Percentiles rank a stretch among this genome's conserved stretches.
Evolutionary conservation across 2,888 invertebrate species (phyloP).

Genomic region (Parnassius orleans): DNA sequence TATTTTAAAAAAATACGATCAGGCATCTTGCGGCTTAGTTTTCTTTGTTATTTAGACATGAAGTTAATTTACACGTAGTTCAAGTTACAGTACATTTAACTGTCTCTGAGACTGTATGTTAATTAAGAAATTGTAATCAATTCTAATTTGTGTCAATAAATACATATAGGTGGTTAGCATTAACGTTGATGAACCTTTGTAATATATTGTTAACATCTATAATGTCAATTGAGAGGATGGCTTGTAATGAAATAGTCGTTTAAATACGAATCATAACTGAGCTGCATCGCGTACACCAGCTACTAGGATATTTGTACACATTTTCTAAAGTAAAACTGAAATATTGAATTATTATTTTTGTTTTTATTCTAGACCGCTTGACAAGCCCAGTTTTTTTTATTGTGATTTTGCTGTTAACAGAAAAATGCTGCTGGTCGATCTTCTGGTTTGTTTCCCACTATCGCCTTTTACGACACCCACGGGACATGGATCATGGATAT

Average conservation of each 20-base stretch:
- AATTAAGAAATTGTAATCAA: slow-evolving; percentile 36
- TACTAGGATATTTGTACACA: slow-evolving; percentile 72
- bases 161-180: slow-evolving; percentile 11
- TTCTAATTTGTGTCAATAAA: slow-evolving; percentile 25
- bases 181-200: slow-evolving; percentile 22
- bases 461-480: too few relatives aligned
- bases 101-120: slow-evolving; percentile 58
- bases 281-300: slow-evolving; percentile 59
- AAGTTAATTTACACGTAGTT: too few relatives aligned
- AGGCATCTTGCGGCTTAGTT: slow-evolving; percentile 3
- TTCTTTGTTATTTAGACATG: slow-evolving; percentile 30
- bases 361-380: background rate
- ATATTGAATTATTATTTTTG: background rate
- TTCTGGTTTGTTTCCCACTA: too few relatives aligned
- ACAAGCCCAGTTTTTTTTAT: too few relatives aligned
- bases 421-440: too few relatives aligned
- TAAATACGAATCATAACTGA: slow-evolving; percentile 24
- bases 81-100: slow-evolving; percentile 36
- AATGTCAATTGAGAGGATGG: slow-evolving; percentile 28
- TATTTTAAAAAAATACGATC: slow-evolving; percentile 1
- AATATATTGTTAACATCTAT: slow-evolving; percentile 28
- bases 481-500: too few relatives aligned
- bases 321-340: slow-evolving; percentile 61
- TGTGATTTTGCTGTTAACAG: too few relatives aligned
- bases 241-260: slow-evolving; percentile 2